These are phyloP conservation scores for Charanyca ferruginea DNA, from an alignment of 2,888 invertebrate genomes.

Conservation along the genomic window DNA sequence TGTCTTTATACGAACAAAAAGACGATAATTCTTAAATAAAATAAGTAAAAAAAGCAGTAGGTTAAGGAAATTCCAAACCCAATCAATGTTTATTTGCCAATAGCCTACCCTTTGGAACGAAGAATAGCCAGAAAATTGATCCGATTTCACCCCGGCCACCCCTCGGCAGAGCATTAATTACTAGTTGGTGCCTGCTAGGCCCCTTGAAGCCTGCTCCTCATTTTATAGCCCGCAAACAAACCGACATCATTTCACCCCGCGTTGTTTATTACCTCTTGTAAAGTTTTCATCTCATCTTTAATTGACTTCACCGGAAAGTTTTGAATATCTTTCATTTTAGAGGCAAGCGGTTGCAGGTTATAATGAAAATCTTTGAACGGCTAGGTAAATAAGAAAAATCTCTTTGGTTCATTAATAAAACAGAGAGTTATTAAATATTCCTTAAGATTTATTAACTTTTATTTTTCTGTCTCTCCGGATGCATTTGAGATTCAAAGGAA, in stretches of 20 bases:
- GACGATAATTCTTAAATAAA: conserved; percentile 14
- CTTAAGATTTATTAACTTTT: conserved; percentile 6
- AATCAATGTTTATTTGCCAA: conserved; percentile 78
- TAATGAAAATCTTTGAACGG: conserved; percentile 48
- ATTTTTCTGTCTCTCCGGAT: not conserved
- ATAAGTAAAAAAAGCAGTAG: conserved; percentile 9
- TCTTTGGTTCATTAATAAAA: conserved; percentile 34
- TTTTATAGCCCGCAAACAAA: conserved; percentile 89
- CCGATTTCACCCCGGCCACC: conserved; percentile 86
- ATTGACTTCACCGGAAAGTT: conserved; percentile 79
- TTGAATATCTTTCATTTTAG: conserved; percentile 69
- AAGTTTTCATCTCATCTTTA: conserved; percentile 78
- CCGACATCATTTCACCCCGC: conserved; percentile 84
- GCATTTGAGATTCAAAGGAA: conserved; percentile 32
- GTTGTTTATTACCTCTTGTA: conserved; percentile 83
- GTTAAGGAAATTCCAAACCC: conserved; percentile 60
- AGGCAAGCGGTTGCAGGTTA: conserved; percentile 38
- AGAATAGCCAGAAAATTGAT: conserved; percentile 87
- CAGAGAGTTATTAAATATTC: conserved; percentile 43
- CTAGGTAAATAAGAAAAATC: conserved; percentile 38
- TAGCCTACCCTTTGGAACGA: conserved; percentile 75
- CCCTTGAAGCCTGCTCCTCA: conserved; percentile 78
- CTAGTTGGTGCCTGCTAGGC: conserved; percentile 78
- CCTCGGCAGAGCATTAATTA: conserved; percentile 87
- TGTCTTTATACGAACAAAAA: conserved; percentile 38